phyloP scores from a whole-genome alignment of 2,888 invertebrate species.

The Drosophila macrothrix region DNA sequence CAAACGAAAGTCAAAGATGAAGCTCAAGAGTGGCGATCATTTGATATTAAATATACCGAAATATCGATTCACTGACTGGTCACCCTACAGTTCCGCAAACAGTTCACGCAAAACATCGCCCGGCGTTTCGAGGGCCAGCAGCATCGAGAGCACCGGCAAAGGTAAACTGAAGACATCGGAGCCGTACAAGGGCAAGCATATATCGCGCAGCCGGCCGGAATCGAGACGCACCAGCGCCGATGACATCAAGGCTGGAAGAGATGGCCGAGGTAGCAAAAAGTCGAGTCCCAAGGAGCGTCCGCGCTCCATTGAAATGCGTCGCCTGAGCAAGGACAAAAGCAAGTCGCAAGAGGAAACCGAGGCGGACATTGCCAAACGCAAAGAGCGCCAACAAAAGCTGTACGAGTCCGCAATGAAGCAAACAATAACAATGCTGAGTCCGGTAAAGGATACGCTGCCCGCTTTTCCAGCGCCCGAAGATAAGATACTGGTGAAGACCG shows the following conservation, averaged over 20 bases:
- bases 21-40: conserved; percentile 84
- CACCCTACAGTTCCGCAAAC: conserved; percentile 85
- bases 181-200: conserved; percentile 70
- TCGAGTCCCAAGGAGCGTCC: conserved; percentile 89
- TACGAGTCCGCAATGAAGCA: conserved; percentile 92
- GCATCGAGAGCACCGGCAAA: conserved; percentile 84
- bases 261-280: conserved; percentile 85
- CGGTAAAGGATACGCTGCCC: conserved; percentile 90
- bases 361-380: conserved; percentile 89
- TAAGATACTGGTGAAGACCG: conserved; percentile 90
- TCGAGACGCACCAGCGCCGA: conserved; percentile 87
- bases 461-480: conserved; percentile 91
- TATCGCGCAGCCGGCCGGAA: conserved; percentile 80
- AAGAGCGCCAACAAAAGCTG: conserved; percentile 90
- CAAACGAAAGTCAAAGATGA: conserved; percentile 84
- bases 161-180: conserved; percentile 82
- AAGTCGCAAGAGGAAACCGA: conserved; percentile 91
- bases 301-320: conserved; percentile 88
- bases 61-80: conserved; percentile 84
- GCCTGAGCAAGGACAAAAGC: conserved; percentile 87
- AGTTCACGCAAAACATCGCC: conserved; percentile 85
- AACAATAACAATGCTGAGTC: conserved; percentile 90
- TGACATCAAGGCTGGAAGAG: conserved; percentile 74
- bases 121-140: conserved; percentile 84
- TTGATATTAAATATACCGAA: conserved; percentile 85